Evolutionary conservation across 2,797 vertebrate species (phyloP).

Genomic region (Jordanella pulchra): DNA sequence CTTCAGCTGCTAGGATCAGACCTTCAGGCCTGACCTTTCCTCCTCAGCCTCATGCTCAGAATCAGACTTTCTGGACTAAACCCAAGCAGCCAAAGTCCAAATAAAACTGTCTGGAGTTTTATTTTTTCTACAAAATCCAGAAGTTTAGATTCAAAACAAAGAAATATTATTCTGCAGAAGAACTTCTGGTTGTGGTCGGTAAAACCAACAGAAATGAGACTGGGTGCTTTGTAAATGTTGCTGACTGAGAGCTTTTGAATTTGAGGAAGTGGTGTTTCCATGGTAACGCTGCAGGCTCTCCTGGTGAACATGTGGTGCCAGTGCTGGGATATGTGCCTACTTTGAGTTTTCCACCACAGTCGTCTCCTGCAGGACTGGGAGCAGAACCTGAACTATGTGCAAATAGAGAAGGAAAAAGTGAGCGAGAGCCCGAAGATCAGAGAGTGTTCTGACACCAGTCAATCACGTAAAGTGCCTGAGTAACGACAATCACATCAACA

Average conservation of each 20-base stretch:
- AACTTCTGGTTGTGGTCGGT: no score
- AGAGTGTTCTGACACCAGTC: slow-evolving; percentile 53
- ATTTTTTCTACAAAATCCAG: neutral
- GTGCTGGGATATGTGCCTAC: slow-evolving; percentile 46
- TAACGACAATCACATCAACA: slow-evolving; percentile 76
- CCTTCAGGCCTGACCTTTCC: no score
- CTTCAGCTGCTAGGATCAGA: no score
- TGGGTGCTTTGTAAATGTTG: neutral
- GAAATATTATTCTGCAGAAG: neutral
- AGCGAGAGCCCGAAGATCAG: slow-evolving; percentile 63
- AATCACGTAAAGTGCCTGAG: slow-evolving; percentile 81
- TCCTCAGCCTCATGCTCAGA: neutral
- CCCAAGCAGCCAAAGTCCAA: neutral
- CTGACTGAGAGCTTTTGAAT: slow-evolving; percentile 33
- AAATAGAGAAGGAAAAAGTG: slow-evolving; percentile 54
- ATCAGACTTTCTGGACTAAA: neutral
- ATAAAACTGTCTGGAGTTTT: neutral
- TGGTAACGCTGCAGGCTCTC: slow-evolving; percentile 15
- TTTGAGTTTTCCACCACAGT: slow-evolving; percentile 3
- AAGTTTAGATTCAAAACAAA: neutral
- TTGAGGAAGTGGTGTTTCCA: slow-evolving; percentile 12
- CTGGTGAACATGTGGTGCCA: slow-evolving; percentile 13
- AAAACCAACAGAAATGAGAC: neutral
- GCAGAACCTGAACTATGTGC: slow-evolving; percentile 61
- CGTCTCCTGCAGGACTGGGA: slow-evolving; percentile 10